Conservation (phyloP, 1,140 invertebrate species). For the Listronotus bonariensis region DNA sequence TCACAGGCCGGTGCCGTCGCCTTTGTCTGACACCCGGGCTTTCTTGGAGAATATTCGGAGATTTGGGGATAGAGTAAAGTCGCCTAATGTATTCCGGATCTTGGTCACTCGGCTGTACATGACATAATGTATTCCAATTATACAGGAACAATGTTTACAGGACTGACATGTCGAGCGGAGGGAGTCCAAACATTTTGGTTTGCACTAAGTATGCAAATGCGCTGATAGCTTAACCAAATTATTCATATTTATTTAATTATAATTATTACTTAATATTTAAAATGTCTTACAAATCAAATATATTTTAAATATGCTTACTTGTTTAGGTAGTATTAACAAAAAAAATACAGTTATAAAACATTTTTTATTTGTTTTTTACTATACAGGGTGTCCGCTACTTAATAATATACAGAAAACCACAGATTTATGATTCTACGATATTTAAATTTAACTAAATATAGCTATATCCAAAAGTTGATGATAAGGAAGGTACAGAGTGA, state of each 20-base stretch:
- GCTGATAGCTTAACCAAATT: neutral
- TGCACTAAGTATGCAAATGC: conserved; percentile 29
- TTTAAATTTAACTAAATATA: too few species aligned
- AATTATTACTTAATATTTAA: neutral
- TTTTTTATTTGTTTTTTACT: too few species aligned
- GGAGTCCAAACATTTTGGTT: conserved; percentile 26
- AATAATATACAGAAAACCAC: too few species aligned
- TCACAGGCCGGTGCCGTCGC: conserved; percentile 8
- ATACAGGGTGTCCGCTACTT: too few species aligned
- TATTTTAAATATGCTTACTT: too few species aligned
- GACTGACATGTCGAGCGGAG: conserved; percentile 36
- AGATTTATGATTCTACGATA: too few species aligned
- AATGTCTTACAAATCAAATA: too few species aligned
- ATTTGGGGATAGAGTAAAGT: conserved; percentile 38
- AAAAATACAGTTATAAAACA: too few species aligned
- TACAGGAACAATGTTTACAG: conserved; percentile 42
- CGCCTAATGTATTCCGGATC: conserved; percentile 45
- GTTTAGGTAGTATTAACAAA: too few species aligned
- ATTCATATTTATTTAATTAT: neutral
- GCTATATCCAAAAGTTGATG: too few species aligned
- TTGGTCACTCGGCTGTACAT: conserved; percentile 44
- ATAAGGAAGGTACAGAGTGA: too few species aligned
- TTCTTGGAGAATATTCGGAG: conserved; percentile 36
- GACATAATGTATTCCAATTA: conserved; percentile 47
- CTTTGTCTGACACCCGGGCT: conserved; percentile 21